These are phyloP conservation scores for Mormyrus lacerda DNA, from an alignment of 2,113 vertebrate genomes.

Conservation along the genomic window DNA sequence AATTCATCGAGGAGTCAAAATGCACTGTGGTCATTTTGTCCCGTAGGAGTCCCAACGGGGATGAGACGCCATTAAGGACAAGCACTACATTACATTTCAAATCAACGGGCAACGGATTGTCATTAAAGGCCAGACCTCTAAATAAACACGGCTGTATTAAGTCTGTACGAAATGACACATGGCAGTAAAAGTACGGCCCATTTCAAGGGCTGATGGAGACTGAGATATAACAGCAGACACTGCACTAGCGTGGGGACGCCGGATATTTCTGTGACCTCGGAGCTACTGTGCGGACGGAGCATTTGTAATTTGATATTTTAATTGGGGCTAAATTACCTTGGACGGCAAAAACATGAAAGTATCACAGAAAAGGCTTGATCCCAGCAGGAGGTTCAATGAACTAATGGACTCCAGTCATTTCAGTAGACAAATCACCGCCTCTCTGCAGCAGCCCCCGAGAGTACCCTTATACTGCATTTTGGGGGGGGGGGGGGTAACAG, in stretches of 20 bases:
- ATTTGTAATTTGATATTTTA: slow-evolving; percentile 23
- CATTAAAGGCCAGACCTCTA: not conserved
- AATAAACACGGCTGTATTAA: not conserved
- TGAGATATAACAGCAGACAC: not conserved
- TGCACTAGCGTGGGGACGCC: not conserved
- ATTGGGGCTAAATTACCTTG: slow-evolving; percentile 18
- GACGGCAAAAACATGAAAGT: slow-evolving; percentile 13
- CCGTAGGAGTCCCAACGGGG: not conserved
- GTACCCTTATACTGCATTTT: not conserved
- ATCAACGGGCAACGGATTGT: not conserved
- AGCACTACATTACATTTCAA: not conserved
- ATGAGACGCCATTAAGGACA: not conserved
- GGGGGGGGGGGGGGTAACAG: not conserved
- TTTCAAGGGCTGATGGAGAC: not conserved
- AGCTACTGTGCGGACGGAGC: not conserved
- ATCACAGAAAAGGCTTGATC: not conserved
- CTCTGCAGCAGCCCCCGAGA: not conserved
- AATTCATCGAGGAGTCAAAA: not conserved
- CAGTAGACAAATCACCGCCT: not conserved
- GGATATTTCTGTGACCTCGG: slow-evolving; percentile 13
- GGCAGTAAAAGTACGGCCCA: not conserved
- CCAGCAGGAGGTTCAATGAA: slow-evolving; percentile 1
- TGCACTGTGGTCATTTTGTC: not conserved
- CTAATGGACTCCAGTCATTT: slow-evolving; percentile 13
- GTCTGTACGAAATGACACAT: not conserved